Evolutionary conservation across 1,140 invertebrate species (phyloP), one percentile per base, ranked within the genome.

Genomic region (Odontomachus brunneus): DNA sequence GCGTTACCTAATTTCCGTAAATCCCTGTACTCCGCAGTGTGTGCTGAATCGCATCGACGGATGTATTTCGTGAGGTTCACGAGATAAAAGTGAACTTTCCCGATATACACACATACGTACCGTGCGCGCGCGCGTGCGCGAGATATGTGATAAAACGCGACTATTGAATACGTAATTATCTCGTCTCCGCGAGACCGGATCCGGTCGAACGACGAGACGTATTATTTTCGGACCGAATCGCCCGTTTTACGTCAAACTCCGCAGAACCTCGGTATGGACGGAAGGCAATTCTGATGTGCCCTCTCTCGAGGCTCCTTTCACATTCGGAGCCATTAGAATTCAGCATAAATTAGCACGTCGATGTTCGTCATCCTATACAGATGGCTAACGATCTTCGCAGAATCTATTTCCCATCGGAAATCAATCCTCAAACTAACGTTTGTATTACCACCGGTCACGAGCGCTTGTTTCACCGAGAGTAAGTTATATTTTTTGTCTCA

Each of bases 1-100:
- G 29, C 29, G 29, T 76, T 76, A 76, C 17, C 60, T 66, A 76
- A 76, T 76, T 76, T 76, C 60, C 74, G 74, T 24, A 65, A 24
- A 44, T 15, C 66, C n/a, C 44, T 76, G 22, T 33, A 66, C 55
- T 44, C 19, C 38, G 59, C 26, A 51, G 26, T 12, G 19, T 29
- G 5, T 24, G 57, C 44, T n/a, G 38, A 19, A 22, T 33, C 29
- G n/a, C 26, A 66, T 44, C 15, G 29, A 22, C 1, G 24, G 44
- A 49, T 29, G 11, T 7, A 17, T 53, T 22, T 75, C 17, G 19
- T 4, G 19, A n/a, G 29, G 19, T 44, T 44, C 38, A 19, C 65
- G 15, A 65, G 48, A 75, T 48, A 33, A 66, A 14, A 55, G 29
- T 2, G 5, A 53, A 3, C 15, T 4, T 66, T 66, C 15, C 62